Conservation (phyloP, 2,113 vertebrate genomes). For the Mirza zaza region DNA sequence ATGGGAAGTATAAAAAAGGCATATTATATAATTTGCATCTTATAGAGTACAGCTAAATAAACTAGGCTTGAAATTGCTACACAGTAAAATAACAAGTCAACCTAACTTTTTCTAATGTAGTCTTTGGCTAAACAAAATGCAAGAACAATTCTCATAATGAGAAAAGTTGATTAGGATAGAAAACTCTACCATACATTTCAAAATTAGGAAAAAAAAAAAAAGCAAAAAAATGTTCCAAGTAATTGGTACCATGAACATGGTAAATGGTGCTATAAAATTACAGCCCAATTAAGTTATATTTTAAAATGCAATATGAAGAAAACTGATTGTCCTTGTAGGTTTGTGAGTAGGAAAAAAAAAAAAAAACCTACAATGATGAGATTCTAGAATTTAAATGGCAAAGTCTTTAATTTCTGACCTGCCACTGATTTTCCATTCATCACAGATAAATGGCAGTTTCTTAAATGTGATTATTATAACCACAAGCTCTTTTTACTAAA, state of each 20-base stretch:
- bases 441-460: not conserved
- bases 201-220: conserved; percentile 29
- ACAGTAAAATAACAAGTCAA: not conserved
- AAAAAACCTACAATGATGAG: not conserved
- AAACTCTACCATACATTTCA: conserved; percentile 18
- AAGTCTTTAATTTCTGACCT: not conserved
- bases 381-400: not conserved
- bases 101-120: conserved; percentile 18
- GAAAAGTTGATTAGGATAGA: conserved; percentile 15
- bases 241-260: not conserved
- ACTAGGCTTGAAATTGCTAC: not conserved
- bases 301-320: not conserved
- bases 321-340: not conserved
- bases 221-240: not conserved
- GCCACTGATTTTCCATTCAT: conserved; percentile 13
- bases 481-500: not conserved
- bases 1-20: not conserved
- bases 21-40: not conserved
- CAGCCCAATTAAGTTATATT: conserved; percentile 21
- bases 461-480: not conserved
- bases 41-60: not conserved
- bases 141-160: conserved; percentile 27
- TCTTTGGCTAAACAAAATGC: conserved; percentile 16
- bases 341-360: not conserved
- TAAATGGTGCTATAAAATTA: not conserved